Base-by-base conservation (phyloP, 2,888 invertebrate genomes). In the Colostygia pectinataria region DNA sequence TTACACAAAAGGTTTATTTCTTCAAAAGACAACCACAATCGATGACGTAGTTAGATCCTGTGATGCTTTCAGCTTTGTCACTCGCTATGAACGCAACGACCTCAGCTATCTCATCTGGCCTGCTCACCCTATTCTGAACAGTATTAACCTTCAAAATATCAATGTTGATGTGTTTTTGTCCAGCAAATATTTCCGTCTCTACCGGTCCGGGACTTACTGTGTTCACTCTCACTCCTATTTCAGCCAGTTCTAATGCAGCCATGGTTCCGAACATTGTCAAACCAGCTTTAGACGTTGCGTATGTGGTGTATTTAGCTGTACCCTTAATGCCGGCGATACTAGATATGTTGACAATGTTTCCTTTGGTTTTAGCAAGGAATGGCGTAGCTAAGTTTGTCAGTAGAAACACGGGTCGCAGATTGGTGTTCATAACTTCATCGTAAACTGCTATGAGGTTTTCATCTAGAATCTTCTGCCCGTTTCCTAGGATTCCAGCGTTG, bases 241-340 rank as follows among this genome's bases (percentile, higher is more conserved):
- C 56, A 44, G 92, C 92, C 12, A 93, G 72, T 61, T 93, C 95
- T 27, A 94, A 73, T 2, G 95, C 95, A 7, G 92, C 80, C 65
- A 93, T 93, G 56, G 92, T 82, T 0, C 95, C 95, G 55, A 96
- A 91, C 64, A 95, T 95, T 74, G 95, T 95, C 8, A 95, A 64
- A 2, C 93, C 94, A 24, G 94, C 89, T 79, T 96, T 96, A 10
- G 94, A 93, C 88, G 95, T 92, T 47, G 86, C 84, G 68, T 95
- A 96, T 0, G 59, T 1, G 10, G 60, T 13, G 3, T 27, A 34
- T 0, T 23, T 6, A 0, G 13, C 14, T 2, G 44, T 33, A 0
- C 41, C 31, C 4, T 12, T 31, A 2, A 34, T 18, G 1, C 61
- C 68, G 3, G 49, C 63, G 0, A 65, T 31, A 47, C 79, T 80